Conservation (phyloP, 2,888 invertebrate species). For the Conops quadrifasciatus region DNA sequence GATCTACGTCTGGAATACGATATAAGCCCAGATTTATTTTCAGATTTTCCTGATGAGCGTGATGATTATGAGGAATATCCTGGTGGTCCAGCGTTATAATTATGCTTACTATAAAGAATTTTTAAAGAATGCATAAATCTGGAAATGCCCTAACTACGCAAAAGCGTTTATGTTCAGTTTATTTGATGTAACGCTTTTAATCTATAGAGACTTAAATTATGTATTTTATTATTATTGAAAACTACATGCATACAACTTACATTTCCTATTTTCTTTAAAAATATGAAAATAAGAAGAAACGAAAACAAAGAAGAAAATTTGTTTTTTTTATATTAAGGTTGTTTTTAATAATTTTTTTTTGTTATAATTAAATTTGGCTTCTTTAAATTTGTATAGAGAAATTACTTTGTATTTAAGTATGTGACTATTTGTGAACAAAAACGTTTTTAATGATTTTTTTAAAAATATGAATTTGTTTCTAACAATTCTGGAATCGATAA, state of each 20-base stretch:
- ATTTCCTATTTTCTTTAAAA: constrained; percentile 31
- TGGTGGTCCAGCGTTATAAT: constrained; percentile 57
- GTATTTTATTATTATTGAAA: constrained; percentile 13
- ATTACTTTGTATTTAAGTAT: not conserved
- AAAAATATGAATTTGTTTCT: not conserved
- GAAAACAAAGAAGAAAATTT: constrained; percentile 15
- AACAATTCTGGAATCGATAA: not conserved
- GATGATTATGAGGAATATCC: constrained; percentile 56
- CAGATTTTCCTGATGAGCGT: constrained; percentile 55
- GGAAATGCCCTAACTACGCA: constrained; percentile 20
- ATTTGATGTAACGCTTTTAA: not conserved
- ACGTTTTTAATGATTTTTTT: not conserved
- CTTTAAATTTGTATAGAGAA: not conserved
- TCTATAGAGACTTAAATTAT: constrained; percentile 26
- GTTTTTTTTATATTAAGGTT: constrained; percentile 3
- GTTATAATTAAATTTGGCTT: not conserved
- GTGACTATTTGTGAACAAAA: too few species aligned
- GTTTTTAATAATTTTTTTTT: not conserved
- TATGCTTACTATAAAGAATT: constrained; percentile 34
- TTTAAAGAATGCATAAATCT: constrained; percentile 14
- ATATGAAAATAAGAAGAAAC: too few species aligned
- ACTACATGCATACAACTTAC: constrained; percentile 36
- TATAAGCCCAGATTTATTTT: constrained; percentile 56
- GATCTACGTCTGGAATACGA: constrained; percentile 56
- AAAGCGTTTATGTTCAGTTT: constrained; percentile 26